Evolutionary conservation across 1,140 invertebrate species (phyloP).

Genomic region (Macrosteles quadrilineatus): DNA sequence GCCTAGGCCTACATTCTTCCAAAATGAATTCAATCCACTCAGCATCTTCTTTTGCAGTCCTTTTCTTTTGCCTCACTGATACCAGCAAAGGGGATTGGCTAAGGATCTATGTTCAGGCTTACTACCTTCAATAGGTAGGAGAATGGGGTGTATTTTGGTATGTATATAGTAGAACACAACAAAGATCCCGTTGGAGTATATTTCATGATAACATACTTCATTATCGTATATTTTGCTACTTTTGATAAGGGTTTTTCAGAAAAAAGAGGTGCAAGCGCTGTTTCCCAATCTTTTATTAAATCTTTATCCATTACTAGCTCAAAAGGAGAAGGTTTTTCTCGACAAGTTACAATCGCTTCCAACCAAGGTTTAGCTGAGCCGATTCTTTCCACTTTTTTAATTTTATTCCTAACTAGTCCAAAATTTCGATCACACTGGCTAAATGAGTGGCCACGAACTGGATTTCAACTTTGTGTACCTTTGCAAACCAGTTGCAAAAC

Average conservation of each 20-base stretch:
- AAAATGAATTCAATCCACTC: conserved; percentile 6
- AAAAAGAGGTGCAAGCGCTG: conserved; percentile 25
- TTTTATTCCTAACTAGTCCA: conserved; percentile 34
- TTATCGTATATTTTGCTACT: conserved; percentile 3
- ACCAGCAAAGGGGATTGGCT: not conserved
- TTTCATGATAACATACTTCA: conserved; percentile 11
- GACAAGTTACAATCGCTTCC: conserved; percentile 28
- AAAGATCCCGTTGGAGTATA: conserved; percentile 9
- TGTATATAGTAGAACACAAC: not conserved
- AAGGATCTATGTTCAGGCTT: not conserved
- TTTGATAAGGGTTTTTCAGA: not conserved
- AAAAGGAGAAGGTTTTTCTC: conserved; percentile 31
- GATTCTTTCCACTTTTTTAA: conserved; percentile 34
- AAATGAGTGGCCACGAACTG: conserved; percentile 38
- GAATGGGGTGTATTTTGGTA: conserved; percentile 11
- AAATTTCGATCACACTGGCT: conserved; percentile 40
- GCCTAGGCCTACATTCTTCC: not conserved
- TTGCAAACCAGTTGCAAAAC: conserved; percentile 33
- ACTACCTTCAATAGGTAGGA: not conserved
- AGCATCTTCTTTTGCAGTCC: not conserved
- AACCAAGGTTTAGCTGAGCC: conserved; percentile 30
- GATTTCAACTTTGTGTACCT: conserved; percentile 32
- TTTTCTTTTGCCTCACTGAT: conserved; percentile 4
- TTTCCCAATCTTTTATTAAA: conserved; percentile 27
- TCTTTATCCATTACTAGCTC: conserved; percentile 28